Conservation (phyloP, 2,113 vertebrate genomes). For the Meriones unguiculatus region DNA sequence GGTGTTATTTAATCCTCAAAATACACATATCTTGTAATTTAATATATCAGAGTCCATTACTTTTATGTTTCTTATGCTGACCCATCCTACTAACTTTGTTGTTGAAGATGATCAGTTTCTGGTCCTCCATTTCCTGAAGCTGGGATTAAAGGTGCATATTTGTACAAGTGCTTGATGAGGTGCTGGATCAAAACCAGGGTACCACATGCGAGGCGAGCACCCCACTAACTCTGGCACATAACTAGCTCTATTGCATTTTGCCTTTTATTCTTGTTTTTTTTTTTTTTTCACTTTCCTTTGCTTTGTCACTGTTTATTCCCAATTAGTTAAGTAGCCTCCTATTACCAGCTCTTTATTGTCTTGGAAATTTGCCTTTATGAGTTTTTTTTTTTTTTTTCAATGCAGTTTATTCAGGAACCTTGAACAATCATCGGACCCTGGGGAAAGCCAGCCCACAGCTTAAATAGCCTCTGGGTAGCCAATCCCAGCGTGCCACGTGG, state of each 20-base stretch:
- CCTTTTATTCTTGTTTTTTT: not conserved
- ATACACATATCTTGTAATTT: not conserved
- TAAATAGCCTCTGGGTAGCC: too few relatives aligned
- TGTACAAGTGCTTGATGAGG: not conserved
- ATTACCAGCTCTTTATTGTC: not conserved
- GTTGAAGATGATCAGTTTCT: not conserved
- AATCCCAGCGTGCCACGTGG: too few relatives aligned
- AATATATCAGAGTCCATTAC: not conserved
- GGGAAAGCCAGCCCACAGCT: too few relatives aligned
- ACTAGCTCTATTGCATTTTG: not conserved
- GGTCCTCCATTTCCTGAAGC: not conserved
- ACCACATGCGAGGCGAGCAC: too few relatives aligned
- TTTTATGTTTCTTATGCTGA: not conserved
- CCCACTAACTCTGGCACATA: too few relatives aligned
- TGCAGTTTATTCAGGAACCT: too few relatives aligned
- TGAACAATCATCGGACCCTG: too few relatives aligned
- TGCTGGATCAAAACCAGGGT: not conserved
- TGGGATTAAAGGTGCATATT: not conserved
- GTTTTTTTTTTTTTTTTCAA: too few relatives aligned
- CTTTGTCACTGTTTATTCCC: not conserved
- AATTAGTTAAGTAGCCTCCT: not conserved
- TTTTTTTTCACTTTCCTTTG: too few relatives aligned
- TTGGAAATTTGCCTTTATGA: not conserved
- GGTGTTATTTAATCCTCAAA: not conserved
- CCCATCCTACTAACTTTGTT: not conserved